Base-by-base conservation (phyloP, 2,888 invertebrate species). In the Graphium colonna region DNA sequence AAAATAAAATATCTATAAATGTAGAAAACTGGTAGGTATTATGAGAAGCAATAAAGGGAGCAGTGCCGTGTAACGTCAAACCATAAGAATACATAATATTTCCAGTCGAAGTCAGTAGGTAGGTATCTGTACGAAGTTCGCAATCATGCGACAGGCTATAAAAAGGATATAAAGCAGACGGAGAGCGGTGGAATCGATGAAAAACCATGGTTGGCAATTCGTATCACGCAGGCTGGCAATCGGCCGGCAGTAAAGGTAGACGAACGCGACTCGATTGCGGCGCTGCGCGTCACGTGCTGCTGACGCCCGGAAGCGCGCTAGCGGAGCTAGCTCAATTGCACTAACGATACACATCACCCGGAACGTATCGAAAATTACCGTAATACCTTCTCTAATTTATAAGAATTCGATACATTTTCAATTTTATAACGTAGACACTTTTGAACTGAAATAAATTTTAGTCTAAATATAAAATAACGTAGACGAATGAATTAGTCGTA, bases 231-330 rank as follows among this genome's bases (percentile, higher is more conserved):
- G 81, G 68, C 70, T 73, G 77, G 82, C 86, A 87, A 88, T 87
- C 86, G 85, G 82, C 86, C 77, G 81, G 87, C 82, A 84, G 77
- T 86, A 85, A 84, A 86, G 79, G 85, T 79, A 74, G 72, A 81
- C 36, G 48, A 44, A 54, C 49, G 77, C 77, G 77, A 77, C 77
- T 72, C 68, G 75, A 77, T 77, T 71, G 70, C 71, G 75, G 55
- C 61, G 62, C 59, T 56, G 59, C 57, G 59, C 63, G 65, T 65
- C 53, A 55, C 48, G 66, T 68, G 67, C 60, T 60, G 67, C 67
- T 65, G 65, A 68, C 63, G 62, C 60, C 55, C 46, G 52, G 55
- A 56, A 62, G 58, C 57, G 67, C 71, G 73, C 68, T 73, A 68
- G 69, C 71, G 71, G 39, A 38, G 53, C 42, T 26, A 13, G 17